Percentiles rank a stretch among this genome's conserved stretches.
These are phyloP conservation scores for Phyto melanocephala DNA, from an alignment of 2,888 invertebrate genomes.

Conservation along the genomic window DNA sequence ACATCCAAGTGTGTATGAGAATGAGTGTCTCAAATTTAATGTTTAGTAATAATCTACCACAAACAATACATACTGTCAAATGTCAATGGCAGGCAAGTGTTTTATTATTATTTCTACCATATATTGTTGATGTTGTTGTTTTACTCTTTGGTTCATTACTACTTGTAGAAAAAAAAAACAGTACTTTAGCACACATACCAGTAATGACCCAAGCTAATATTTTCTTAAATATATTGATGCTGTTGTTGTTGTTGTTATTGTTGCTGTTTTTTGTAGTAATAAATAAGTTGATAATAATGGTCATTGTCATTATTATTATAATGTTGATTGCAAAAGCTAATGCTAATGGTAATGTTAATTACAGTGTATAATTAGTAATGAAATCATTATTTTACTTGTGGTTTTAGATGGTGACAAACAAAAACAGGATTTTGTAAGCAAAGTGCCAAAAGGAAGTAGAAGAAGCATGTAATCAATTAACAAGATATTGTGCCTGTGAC, in stretches of 20 bases:
- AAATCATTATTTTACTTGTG: not conserved
- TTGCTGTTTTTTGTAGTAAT: not conserved
- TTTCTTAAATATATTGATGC: not conserved
- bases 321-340: not conserved
- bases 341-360: constrained; percentile 12
- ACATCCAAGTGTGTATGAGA: not conserved
- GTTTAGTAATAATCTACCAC: not conserved
- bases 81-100: constrained; percentile 48
- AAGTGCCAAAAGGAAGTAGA: not conserved
- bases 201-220: not conserved
- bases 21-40: not conserved
- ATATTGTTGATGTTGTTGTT: not conserved
- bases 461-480: constrained; percentile 40
- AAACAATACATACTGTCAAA: constrained; percentile 21
- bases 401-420: constrained; percentile 12
- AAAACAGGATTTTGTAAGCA: not conserved
- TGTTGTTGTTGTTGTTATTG: not conserved
- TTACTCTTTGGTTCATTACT: not conserved
- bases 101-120: constrained; percentile 19
- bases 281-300: constrained; percentile 22
- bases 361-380: constrained; percentile 9
- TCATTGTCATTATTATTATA: not conserved
- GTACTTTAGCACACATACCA: not conserved
- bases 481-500: not conserved
- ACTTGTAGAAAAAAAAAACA: not conserved